Conservation (phyloP, 2,113 vertebrate genomes). For the Stegostoma tigrinum region DNA sequence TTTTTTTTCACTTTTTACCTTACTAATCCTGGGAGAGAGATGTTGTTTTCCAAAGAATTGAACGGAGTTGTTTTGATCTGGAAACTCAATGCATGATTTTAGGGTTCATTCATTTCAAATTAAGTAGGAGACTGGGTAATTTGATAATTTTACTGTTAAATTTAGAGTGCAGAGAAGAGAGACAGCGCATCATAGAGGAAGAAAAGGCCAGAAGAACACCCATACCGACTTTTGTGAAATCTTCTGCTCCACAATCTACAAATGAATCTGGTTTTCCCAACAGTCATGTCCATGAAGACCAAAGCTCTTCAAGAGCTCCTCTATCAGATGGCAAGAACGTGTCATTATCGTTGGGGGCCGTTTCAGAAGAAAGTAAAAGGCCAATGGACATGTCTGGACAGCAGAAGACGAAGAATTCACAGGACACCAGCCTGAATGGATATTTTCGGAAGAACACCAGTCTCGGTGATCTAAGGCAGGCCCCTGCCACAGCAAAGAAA, state of each 20-base stretch:
- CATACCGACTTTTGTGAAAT: background rate
- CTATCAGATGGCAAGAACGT: background rate
- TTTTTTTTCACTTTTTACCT: background rate
- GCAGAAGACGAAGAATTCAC: background rate
- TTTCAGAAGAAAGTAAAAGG: constrained; percentile 37
- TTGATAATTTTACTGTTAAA: background rate
- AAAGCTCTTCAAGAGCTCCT: background rate
- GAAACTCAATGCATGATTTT: background rate
- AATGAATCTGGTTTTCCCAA: constrained; percentile 17
- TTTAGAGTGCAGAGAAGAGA: constrained; percentile 44
- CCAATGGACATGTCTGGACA: constrained; percentile 29
- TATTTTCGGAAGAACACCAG: constrained; percentile 43
- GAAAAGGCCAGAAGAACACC: constrained; percentile 37
- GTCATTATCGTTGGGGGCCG: constrained; percentile 39
- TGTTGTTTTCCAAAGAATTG: too few relatives aligned
- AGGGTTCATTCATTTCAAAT: background rate
- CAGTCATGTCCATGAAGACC: background rate
- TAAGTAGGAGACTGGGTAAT: background rate
- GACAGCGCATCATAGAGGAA: constrained; percentile 47
- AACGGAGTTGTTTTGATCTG: background rate
- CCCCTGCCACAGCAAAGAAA: constrained; percentile 44
- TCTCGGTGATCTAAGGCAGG: constrained; percentile 49
- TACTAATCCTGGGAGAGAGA: background rate
- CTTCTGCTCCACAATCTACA: background rate
- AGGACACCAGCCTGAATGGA: constrained; percentile 42